These are phyloP conservation scores for Cryptoprocta ferox DNA, from an alignment of 2,797 vertebrate species.

Conservation along the genomic window DNA sequence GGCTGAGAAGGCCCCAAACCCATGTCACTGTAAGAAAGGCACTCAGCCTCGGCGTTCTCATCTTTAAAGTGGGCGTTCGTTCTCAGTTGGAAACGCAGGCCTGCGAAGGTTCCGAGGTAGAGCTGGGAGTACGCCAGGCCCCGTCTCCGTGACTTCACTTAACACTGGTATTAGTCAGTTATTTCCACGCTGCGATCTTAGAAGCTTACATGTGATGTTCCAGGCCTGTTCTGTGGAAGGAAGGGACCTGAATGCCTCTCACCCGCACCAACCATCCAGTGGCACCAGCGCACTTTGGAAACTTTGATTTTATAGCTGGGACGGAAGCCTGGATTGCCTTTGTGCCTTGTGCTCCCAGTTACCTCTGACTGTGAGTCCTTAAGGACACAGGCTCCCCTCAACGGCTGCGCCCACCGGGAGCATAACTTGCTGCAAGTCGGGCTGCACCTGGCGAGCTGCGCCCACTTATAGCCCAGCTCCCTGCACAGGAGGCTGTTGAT, in stretches of 20 bases:
- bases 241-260: too few species aligned
- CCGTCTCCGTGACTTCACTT: background rate
- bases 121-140: background rate
- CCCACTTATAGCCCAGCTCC: slow-evolving; percentile 67
- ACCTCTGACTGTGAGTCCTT: background rate
- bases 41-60: background rate
- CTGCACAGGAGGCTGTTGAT: slow-evolving; percentile 71
- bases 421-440: slow-evolving; percentile 35
- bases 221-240: background rate
- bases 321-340: background rate
- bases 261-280: background rate
- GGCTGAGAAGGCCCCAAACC: background rate
- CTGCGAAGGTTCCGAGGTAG: too few species aligned
- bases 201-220: background rate
- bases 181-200: background rate
- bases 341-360: background rate
- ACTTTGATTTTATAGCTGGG: background rate
- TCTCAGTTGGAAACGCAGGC: background rate
- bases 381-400: background rate
- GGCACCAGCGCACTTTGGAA: background rate
- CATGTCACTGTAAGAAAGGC: background rate
- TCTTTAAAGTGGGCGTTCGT: too few species aligned
- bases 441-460: slow-evolving; percentile 58
- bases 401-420: background rate
- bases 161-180: background rate